A percentile compares a stretch with the other conserved stretches of the same genome.
Evolutionary conservation across 1,140 invertebrate species (phyloP).

Genomic region (Prorops nasuta): DNA sequence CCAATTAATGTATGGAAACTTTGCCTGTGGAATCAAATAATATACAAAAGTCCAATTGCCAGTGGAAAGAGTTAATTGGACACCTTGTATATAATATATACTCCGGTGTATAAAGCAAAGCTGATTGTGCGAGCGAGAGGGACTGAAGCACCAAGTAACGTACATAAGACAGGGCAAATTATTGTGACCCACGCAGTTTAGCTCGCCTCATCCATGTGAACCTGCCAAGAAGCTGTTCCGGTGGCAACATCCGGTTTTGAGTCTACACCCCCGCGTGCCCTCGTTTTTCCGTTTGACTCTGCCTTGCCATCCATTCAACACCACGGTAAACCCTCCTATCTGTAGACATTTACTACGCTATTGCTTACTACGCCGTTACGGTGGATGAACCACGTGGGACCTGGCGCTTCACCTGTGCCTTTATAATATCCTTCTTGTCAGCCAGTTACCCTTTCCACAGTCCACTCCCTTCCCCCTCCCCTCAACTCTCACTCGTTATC

Average conservation of each 20-base stretch:
- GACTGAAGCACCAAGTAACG: no score
- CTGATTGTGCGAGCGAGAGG: no score
- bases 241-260: conserved; percentile 49
- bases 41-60: no score
- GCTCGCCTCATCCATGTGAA: conserved; percentile 51
- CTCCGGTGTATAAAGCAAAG: no score
- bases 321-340: conserved; percentile 33
- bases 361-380: conserved; percentile 41
- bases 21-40: no score
- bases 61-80: no score
- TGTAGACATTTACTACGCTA: conserved; percentile 33
- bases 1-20: no score
- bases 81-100: no score
- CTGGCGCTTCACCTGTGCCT: conserved; percentile 34
- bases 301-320: conserved; percentile 34
- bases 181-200: conserved; percentile 41
- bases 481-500: background rate
- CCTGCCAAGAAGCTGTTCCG: conserved; percentile 41
- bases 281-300: conserved; percentile 3
- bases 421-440: conserved; percentile 28
- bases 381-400: conserved; percentile 44
- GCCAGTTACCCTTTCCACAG: conserved; percentile 1
- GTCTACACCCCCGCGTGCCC: conserved; percentile 29
- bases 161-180: no score
- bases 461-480: no score